A percentile compares a stretch with the other conserved stretches of the same genome.
Conservation (phyloP, 2,888 invertebrate species). For the Odontomyia ornata region DNA sequence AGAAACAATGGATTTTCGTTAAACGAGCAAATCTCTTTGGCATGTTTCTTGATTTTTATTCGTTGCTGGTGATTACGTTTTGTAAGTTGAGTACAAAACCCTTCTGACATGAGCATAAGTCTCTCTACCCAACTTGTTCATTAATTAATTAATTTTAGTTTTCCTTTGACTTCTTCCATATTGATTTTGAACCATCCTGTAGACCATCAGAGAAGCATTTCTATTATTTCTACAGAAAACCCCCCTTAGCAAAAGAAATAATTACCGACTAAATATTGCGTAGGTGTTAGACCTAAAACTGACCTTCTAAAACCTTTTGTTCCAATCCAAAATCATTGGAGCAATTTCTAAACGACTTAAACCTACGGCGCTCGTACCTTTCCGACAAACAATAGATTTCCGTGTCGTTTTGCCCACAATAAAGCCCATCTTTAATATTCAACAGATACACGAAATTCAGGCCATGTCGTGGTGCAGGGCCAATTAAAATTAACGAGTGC, state of each 20-base stretch:
- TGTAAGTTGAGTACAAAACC: too few relatives aligned
- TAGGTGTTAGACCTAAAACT: conserved; percentile 2
- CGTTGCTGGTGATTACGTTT: too few relatives aligned
- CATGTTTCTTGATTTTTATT: too few relatives aligned
- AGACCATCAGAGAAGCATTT: too few relatives aligned
- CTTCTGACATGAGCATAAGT: too few relatives aligned
- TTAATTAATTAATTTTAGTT: too few relatives aligned
- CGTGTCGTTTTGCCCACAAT: conserved; percentile 10
- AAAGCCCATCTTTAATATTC: conserved; percentile 27
- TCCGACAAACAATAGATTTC: conserved; percentile 16
- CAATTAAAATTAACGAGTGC: conserved; percentile 41
- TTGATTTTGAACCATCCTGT: too few relatives aligned
- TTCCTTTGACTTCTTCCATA: too few relatives aligned
- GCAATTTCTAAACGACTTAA: not conserved
- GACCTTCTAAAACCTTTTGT: not conserved
- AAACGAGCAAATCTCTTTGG: too few relatives aligned
- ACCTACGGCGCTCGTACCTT: not conserved
- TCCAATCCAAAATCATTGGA: not conserved
- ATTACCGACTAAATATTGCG: not conserved
- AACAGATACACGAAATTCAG: conserved; percentile 25
- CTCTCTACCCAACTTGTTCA: too few relatives aligned
- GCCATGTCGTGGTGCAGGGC: conserved; percentile 35
- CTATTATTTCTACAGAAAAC: not conserved
- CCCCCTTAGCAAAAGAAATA: not conserved
- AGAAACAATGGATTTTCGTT: too few relatives aligned